Conservation (phyloP, 2,113 vertebrate species). For the Manacus vitellinus region DNA sequence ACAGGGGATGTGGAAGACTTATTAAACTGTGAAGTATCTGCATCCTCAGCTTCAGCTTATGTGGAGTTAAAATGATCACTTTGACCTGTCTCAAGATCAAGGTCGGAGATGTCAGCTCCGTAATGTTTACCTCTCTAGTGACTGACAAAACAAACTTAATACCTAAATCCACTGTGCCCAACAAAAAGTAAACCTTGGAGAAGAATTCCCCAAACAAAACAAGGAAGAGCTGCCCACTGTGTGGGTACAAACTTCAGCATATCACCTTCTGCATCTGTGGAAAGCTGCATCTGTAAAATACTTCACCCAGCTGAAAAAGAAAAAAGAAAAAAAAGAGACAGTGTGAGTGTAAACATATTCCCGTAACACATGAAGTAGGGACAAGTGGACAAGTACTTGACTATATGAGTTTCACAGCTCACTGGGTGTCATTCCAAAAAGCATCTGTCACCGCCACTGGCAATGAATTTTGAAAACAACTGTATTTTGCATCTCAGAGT, state of each 20-base stretch:
- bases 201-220: background rate
- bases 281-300: background rate
- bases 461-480: constrained; percentile 40
- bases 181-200: background rate
- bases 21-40: background rate
- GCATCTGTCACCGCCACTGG: constrained; percentile 42
- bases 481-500: constrained; percentile 4
- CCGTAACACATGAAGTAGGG: background rate
- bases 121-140: background rate
- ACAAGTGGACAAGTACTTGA: constrained; percentile 53
- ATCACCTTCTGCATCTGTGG: background rate
- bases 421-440: constrained; percentile 50
- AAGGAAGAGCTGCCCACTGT: background rate
- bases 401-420: constrained; percentile 50
- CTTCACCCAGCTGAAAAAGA: background rate
- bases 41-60: background rate
- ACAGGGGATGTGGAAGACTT: background rate
- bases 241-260: background rate
- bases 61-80: background rate
- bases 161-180: background rate
- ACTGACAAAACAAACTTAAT: background rate
- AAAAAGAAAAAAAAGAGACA: background rate
- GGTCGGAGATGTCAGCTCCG: fast-evolving
- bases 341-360: constrained; percentile 54
- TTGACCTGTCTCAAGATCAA: background rate